A percentile compares a stretch with the other conserved stretches of the same genome.
Evolutionary conservation across 2,888 invertebrate species (phyloP).

Genomic region (Yponomeuta evonymella): DNA sequence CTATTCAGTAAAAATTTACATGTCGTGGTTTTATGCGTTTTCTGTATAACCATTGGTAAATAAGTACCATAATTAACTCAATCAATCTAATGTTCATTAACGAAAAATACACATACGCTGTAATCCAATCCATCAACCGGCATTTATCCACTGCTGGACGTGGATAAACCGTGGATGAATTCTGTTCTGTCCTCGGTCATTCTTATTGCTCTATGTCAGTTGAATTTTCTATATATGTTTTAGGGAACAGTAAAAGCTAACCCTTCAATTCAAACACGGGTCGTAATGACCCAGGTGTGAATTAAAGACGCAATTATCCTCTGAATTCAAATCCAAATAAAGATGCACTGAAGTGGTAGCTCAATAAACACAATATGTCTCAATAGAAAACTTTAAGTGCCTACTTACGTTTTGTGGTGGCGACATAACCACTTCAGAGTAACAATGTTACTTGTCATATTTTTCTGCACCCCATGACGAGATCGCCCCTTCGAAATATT

Average conservation of each 20-base stretch:
- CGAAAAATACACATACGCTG: too few species aligned
- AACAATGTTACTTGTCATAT: slow-evolving; percentile 57
- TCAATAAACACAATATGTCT: slow-evolving; percentile 12
- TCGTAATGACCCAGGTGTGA: slow-evolving; percentile 7
- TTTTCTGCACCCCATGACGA: slow-evolving; percentile 22
- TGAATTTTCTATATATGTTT: too few species aligned
- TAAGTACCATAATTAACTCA: too few species aligned
- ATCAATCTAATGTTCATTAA: too few species aligned
- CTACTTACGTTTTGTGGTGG: slow-evolving; percentile 30
- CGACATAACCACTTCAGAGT: slow-evolving; percentile 50
- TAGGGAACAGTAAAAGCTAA: neutral
- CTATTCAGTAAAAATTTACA: neutral
- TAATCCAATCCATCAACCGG: too few species aligned
- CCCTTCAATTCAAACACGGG: neutral
- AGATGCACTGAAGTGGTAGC: slow-evolving; percentile 4
- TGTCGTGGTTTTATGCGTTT: neutral
- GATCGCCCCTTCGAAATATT: slow-evolving; percentile 11
- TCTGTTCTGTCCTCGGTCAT: too few species aligned
- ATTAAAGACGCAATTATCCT: slow-evolving; percentile 7
- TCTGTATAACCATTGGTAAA: too few species aligned
- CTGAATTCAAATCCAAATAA: neutral
- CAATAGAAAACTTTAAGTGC: slow-evolving; percentile 36
- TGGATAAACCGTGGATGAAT: too few species aligned
- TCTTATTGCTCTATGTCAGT: too few species aligned
- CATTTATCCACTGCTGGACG: too few species aligned